Evolutionary conservation across 2,797 vertebrate genomes (phyloP).

Genomic region (Sphenodon punctatus): DNA sequence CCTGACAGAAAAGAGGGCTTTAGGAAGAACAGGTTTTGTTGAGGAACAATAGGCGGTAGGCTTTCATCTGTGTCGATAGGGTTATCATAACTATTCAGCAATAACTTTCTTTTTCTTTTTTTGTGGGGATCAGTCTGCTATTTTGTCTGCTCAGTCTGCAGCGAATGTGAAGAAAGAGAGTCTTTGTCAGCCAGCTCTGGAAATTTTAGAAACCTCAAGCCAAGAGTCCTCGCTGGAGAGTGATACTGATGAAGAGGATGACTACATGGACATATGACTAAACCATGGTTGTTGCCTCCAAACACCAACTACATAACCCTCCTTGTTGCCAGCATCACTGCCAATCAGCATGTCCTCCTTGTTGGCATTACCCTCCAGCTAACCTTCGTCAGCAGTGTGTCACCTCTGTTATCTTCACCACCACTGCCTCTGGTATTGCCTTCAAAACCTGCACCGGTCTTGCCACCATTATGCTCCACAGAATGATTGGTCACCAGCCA

Average conservation of each 20-base stretch:
- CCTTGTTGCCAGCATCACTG: slow-evolving; percentile 37
- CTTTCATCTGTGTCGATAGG: slow-evolving; percentile 44
- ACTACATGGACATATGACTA: slow-evolving; percentile 92
- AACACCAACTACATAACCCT: slow-evolving; percentile 52
- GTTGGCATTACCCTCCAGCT: slow-evolving; percentile 51
- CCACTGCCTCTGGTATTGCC: slow-evolving; percentile 51
- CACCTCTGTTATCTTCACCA: slow-evolving; percentile 40
- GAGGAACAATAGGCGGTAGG: slow-evolving; percentile 41
- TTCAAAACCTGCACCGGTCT: slow-evolving; percentile 43
- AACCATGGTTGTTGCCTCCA: slow-evolving; percentile 26
- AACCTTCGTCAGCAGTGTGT: slow-evolving; percentile 19
- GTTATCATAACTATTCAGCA: slow-evolving; percentile 62
- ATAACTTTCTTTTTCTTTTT: slow-evolving; percentile 58
- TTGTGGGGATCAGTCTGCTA: slow-evolving; percentile 87
- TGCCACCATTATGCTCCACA: slow-evolving; percentile 46
- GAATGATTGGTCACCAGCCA: slow-evolving; percentile 30
- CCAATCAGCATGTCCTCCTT: slow-evolving; percentile 20
- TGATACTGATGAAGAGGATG: slow-evolving; percentile 94
- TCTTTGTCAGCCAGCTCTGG: slow-evolving; percentile 93
- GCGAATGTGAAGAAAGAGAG: slow-evolving; percentile 97
- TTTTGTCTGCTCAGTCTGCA: slow-evolving; percentile 96
- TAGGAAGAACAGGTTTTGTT: slow-evolving; percentile 3
- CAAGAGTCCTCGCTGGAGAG: slow-evolving; percentile 98
- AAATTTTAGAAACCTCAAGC: slow-evolving; percentile 97
- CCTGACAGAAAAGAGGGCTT: not conserved